Percentiles rank a stretch among this genome's conserved stretches.
These are phyloP conservation scores for Spea bombifrons DNA, from an alignment of 2,113 vertebrate genomes.

Conservation along the genomic window DNA sequence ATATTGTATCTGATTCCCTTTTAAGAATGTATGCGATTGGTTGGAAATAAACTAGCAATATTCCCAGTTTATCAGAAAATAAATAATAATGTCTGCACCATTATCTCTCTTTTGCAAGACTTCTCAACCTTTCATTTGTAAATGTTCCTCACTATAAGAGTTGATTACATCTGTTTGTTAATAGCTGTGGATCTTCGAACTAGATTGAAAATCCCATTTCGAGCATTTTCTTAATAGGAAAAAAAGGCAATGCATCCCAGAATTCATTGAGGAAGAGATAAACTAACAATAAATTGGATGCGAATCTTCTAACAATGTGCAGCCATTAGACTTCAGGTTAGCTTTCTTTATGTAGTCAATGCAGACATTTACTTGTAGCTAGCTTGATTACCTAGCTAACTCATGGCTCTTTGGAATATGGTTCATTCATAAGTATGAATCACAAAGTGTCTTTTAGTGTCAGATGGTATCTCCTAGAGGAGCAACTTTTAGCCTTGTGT, in stretches of 20 bases:
- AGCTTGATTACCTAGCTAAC: background rate
- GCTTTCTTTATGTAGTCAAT: conserved; percentile 9
- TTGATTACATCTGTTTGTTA: conserved; percentile 15
- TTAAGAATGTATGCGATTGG: too few relatives aligned
- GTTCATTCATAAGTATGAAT: too few relatives aligned
- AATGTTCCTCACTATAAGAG: conserved; percentile 6
- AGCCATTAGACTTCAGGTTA: conserved; percentile 22
- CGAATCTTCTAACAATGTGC: background rate
- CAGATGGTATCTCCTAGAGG: too few relatives aligned
- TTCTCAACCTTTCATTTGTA: conserved; percentile 13
- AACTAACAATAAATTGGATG: conserved; percentile 8
- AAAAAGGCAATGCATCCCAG: conserved; percentile 12
- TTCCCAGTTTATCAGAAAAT: background rate
- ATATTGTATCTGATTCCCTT: too few relatives aligned
- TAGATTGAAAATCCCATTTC: conserved; percentile 18
- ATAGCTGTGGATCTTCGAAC: conserved; percentile 1
- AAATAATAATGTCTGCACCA: background rate
- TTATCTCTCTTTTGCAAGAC: background rate
- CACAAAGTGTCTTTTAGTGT: too few relatives aligned
- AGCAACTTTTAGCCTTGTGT: too few relatives aligned
- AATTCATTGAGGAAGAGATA: conserved; percentile 6
- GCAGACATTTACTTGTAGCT: conserved; percentile 10
- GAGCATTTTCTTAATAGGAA: conserved; percentile 15
- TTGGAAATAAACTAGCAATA: background rate
- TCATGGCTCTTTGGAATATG: too few relatives aligned